Conservation (phyloP, 92 coral and sea anemone genomes). For the Zoanthus gigantus region DNA sequence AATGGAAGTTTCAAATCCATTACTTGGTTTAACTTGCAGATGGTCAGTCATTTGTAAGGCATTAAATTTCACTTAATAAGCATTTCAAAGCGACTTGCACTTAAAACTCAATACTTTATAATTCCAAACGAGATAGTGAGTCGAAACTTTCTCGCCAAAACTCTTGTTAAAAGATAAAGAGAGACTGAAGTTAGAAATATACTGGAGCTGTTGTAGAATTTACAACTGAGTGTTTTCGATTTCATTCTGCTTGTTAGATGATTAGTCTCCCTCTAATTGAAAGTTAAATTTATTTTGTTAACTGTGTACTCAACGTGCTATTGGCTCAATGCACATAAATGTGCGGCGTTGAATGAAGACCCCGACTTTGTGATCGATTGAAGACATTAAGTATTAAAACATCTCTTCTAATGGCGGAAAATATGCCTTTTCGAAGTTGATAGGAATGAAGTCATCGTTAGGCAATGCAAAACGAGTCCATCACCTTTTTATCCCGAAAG, state of each 20-base stretch:
- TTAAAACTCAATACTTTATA: not conserved
- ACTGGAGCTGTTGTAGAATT: not conserved
- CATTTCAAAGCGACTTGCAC: slow-evolving; percentile 3
- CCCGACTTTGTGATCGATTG: slow-evolving; percentile 53
- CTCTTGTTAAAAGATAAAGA: not conserved
- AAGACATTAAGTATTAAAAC: slow-evolving; percentile 65
- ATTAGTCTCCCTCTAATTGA: slow-evolving; percentile 28
- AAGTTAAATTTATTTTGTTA: slow-evolving; percentile 37
- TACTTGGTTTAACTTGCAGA: slow-evolving; percentile 31
- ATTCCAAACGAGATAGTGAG: not conserved
- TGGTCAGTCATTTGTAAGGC: slow-evolving; percentile 28
- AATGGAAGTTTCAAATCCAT: slow-evolving; percentile 16
- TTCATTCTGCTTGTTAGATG: not conserved
- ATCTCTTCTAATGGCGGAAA: slow-evolving; percentile 44
- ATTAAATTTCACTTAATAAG: slow-evolving; percentile 34
- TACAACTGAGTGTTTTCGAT: not conserved
- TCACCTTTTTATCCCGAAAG: slow-evolving; percentile 71
- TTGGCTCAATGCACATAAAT: slow-evolving; percentile 12
- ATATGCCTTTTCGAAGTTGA: slow-evolving; percentile 49
- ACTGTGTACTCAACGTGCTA: not conserved
- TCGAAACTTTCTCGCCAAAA: not conserved
- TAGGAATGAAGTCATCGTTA: slow-evolving; percentile 52
- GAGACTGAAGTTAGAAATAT: not conserved
- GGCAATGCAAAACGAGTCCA: slow-evolving; percentile 65
- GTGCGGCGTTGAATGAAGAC: slow-evolving; percentile 3